Evolutionary conservation across 2,888 invertebrate genomes (phyloP), one percentile per base, ranked within the genome.

Genomic region (Meghimatium bilineatum): DNA sequence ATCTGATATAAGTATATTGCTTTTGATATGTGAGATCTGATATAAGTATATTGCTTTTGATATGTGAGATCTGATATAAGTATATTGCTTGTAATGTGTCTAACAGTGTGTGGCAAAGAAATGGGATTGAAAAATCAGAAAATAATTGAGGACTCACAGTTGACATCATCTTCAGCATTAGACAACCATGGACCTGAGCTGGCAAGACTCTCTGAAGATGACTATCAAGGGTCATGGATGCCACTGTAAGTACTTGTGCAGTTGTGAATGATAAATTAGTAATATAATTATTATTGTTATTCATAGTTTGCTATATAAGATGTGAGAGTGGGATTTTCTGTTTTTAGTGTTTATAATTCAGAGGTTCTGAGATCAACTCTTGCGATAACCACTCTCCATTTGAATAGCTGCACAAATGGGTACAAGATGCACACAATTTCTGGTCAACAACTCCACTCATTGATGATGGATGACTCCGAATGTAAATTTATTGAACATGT

Each of bases 111-210:
- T 82, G 74, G 76, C 14, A 83, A 86, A n/a, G 85, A 86, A 3
- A 96, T 97, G 95, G 97, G 97, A 1, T 90, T 97, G 10, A 95
- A 95, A 17, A 95, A 95, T 67, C 81, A 84, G 32, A 84, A 95
- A 1, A 89, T 94, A 26, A 94, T 97, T 90, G 94, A 95, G 0
- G 94, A 96, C 32, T 94, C 95, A 2, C 90, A 90, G 94, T 94
- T 97, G 52, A 94, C 95, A 74, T 95, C 96, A 1, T 96, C 96
- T 89, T 96, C 96, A 67, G 90, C 91, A 5, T 85, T 89, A 20
- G 88, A 91, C 72, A 87, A 90, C 49, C 87, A 89, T 14, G 88
- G 90, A 6, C 90, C 96, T 0, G 88, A 91, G 8, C 92, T 94
- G 88, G 93, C 95, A 49, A 92, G 94, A 26, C 92, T 96, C 34